phyloP scores from a whole-genome alignment of 2,113 vertebrate genomes.

The Vicugna pacos region DNA sequence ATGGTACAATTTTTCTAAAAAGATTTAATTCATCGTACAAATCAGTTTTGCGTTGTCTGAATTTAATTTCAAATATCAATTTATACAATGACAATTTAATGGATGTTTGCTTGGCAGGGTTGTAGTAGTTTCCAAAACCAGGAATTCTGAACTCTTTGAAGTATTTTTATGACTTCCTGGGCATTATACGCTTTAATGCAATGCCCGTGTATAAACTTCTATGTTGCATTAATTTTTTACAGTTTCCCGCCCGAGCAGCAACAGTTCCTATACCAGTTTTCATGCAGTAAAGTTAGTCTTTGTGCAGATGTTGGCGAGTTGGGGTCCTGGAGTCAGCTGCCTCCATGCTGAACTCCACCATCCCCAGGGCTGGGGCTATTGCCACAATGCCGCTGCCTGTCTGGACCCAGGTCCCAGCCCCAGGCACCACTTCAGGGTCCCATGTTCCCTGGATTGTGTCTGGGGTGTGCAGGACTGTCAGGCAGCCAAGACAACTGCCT shows the following conservation, averaged over 20 bases:
- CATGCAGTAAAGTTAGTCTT: neutral
- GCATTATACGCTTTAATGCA: neutral
- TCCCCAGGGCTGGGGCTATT: neutral
- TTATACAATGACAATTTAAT: neutral
- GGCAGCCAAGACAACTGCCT: neutral
- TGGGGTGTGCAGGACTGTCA: neutral
- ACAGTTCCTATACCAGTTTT: neutral
- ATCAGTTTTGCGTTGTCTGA: neutral
- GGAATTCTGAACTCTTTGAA: neutral
- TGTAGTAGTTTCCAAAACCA: neutral
- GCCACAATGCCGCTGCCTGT: neutral
- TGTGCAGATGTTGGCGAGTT: neutral
- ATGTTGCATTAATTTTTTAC: neutral
- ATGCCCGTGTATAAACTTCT: neutral
- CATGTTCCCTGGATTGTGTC: neutral
- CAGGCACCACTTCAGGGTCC: neutral
- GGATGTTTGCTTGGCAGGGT: neutral
- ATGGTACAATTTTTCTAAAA: neutral
- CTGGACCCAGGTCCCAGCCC: neutral
- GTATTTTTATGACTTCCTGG: neutral
- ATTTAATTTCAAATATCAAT: constrained; percentile 18
- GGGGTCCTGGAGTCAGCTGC: neutral
- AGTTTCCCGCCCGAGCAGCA: neutral
- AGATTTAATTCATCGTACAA: neutral
- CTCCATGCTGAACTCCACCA: neutral